Evolutionary conservation across 2,888 invertebrate species (phyloP), one percentile per base, ranked within the genome.

Genomic region (Thereva unica): DNA sequence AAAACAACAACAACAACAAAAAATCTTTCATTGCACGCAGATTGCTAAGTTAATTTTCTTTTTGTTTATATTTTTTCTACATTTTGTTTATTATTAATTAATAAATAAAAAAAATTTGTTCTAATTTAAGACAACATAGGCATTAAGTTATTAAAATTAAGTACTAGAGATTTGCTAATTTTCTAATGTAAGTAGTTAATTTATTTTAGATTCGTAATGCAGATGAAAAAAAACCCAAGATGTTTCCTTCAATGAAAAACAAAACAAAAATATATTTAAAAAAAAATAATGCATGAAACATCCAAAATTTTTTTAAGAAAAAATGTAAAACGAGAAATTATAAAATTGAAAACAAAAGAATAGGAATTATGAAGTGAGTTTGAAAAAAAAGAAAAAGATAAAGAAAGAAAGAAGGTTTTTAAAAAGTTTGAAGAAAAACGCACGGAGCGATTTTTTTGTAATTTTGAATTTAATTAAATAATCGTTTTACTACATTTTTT

Each of bases 161-260:
- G 35, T 10, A 38, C 37, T 59, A 59, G 59, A 23, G 59, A 59
- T 50, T 67, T 41, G 49, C 49, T 63, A 55, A 55, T 67, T 67
- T 67, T 64, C 49, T 47, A 52, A 55, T 35, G 23, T 68, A 68
- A 68, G 68, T 68, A 68, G 68, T 64, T 68, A 68, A 68, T 65
- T 68, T 68, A 68, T 68, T 68, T 68, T 68, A 68, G 65, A 49
- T 55, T 65, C 55, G 66, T 55, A 23, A 23, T 23, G 23, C 23
- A 23, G 23, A n/a, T n/a, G n/a, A n/a, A 61, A 67, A 64, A 40
- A 53, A 50, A 41, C 35, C 41, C 42, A 10, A 47, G 47, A 34
- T 47, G 37, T 61, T 47, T 47, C 40, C 49, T 47, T 34, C 8
- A 8, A 37, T 59, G 59, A 49, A 37, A 37, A 9, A n/a, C n/a